These are phyloP conservation scores for Ormyrus nitidulus DNA, from an alignment of 2,888 invertebrate species.

Conservation along the genomic window DNA sequence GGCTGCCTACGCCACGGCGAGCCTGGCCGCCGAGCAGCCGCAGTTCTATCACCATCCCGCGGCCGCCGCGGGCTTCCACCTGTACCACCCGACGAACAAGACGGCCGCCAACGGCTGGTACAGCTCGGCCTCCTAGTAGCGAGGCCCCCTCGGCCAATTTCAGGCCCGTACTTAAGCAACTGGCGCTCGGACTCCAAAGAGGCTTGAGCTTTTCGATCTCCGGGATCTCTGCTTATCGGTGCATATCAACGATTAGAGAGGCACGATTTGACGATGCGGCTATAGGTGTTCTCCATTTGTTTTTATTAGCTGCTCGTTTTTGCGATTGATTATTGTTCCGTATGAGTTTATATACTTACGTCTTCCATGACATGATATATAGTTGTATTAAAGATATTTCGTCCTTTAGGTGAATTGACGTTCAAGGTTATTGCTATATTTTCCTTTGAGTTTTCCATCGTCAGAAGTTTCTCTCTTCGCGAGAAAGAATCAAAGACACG, in stretches of 20 bases:
- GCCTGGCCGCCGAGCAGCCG: constrained; percentile 84
- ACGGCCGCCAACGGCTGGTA: constrained; percentile 87
- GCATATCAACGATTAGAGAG: constrained; percentile 25
- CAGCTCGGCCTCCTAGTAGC: constrained; percentile 84
- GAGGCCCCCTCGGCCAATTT: constrained; percentile 54
- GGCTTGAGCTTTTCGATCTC: neutral
- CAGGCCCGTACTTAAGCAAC: constrained; percentile 71
- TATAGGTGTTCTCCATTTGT: too few species aligned
- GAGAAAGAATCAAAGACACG: neutral
- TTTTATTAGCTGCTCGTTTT: too few species aligned
- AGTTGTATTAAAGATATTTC: too few species aligned
- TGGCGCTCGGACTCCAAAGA: constrained; percentile 19
- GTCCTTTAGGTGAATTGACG: too few species aligned
- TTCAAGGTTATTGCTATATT: too few species aligned
- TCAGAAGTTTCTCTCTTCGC: neutral
- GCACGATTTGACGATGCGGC: neutral
- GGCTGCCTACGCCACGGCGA: constrained; percentile 79
- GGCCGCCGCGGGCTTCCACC: constrained; percentile 87
- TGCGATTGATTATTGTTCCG: too few species aligned
- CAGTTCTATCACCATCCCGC: constrained; percentile 89
- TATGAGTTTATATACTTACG: too few species aligned
- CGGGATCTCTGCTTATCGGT: constrained; percentile 10
- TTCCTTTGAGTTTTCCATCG: neutral
- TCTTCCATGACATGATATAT: too few species aligned
- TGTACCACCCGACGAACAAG: constrained; percentile 89